Evolutionary conservation across 2,113 vertebrate genomes (phyloP), one percentile per base, ranked within the genome.

Genomic region (Oryzias javanicus): DNA sequence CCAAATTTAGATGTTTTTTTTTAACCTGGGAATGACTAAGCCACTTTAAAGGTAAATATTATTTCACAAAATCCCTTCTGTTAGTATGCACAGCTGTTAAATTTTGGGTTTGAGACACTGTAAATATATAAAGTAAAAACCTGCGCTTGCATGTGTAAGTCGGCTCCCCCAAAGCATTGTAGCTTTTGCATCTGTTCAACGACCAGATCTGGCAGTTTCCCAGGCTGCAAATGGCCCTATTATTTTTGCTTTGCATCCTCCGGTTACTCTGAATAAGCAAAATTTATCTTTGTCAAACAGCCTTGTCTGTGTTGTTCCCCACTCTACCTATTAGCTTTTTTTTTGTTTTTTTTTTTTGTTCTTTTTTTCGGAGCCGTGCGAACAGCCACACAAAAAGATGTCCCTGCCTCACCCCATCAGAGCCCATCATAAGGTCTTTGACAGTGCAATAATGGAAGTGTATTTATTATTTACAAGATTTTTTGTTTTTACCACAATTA

Each of bases 261-360:
- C 57, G 78, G 80, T 91, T 91, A 76, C 64, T 89, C 79, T 88
- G 88, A 89, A 85, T 91, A 90, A 91, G 89, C 78, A 86, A 86
- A 91, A 91, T 89, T 79, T 68, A 58, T 92, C 90, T 88, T 64
- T 84, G 83, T 87, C 82, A 86, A 80, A 78, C 83, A 85, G 84
- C 76, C 73, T 79, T 67, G 61, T 83, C 79, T 73, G 76, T 78
- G 74, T 82, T 72, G 58, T 71, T 85, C 69, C 53, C 77, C 61
- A 44, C 74, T 78, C 60, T 66, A 70, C 67, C 66, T 72, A 55
- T 69, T 69, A 35, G 16, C n/a, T n/a, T n/a, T n/a, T n/a, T n/a
- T n/a, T n/a, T n/a, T n/a, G n/a, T n/a, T 22, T 22, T 22, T 22
- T 22, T 22, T 22, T 22, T 22, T 22, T 22, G 2, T 22, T 22